Evolutionary conservation across 2,113 vertebrate genomes (phyloP).

Genomic region (Shinisaurus crocodilurus): DNA sequence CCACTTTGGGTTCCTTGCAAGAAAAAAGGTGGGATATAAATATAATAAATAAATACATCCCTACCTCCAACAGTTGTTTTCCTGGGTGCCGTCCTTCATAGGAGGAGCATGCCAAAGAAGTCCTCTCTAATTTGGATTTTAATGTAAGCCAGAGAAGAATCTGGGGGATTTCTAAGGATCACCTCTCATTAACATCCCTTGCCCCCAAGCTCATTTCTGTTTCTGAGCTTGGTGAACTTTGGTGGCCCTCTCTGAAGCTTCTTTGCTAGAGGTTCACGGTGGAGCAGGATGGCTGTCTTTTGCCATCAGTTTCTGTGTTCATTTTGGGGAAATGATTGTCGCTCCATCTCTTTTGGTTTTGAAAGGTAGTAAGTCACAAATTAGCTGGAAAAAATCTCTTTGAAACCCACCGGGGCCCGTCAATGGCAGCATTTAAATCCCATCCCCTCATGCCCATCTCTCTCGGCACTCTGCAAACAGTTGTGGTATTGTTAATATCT

Average conservation of each 20-base stretch:
- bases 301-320: background rate
- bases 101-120: too few species aligned
- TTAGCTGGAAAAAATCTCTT: background rate
- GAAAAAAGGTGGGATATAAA: too few species aligned
- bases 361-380: background rate
- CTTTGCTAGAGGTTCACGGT: too few species aligned
- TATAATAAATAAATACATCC: too few species aligned
- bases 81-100: too few species aligned
- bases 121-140: background rate
- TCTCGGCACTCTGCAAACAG: constrained; percentile 1
- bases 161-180: background rate
- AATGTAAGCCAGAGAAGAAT: background rate
- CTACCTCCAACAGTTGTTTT: too few species aligned
- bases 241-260: background rate
- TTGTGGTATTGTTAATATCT: background rate
- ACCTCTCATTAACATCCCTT: background rate
- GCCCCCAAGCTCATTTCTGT: background rate
- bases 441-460: constrained; percentile 14
- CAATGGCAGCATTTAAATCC: background rate
- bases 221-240: background rate
- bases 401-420: background rate
- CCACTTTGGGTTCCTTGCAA: too few species aligned
- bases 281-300: background rate
- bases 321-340: background rate
- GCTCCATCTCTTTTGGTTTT: rapidly evolving